phyloP scores from a whole-genome alignment of 1,140 invertebrate species.

The Melipona quadrifasciata region DNA sequence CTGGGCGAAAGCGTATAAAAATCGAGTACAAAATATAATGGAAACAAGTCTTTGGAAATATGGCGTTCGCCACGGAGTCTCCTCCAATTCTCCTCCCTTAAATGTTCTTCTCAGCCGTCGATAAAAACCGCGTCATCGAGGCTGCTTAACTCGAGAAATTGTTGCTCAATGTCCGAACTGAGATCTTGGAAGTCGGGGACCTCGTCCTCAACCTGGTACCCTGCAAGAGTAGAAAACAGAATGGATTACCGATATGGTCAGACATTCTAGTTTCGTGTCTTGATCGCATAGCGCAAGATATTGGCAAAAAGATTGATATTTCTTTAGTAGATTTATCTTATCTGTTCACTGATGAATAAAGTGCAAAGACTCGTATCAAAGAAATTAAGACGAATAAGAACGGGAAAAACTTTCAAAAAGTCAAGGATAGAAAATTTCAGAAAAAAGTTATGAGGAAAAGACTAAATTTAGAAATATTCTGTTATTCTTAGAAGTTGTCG shows the following conservation, averaged over 20 bases:
- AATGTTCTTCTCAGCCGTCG: slow-evolving; percentile 61
- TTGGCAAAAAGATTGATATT: no score
- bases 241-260: background rate
- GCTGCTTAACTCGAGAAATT: slow-evolving; percentile 78
- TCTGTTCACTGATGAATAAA: no score
- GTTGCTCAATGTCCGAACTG: slow-evolving; percentile 78
- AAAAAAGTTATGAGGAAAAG: no score
- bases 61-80: background rate
- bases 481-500: no score
- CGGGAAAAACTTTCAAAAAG: no score
- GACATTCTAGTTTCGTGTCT: no score
- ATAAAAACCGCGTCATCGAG: slow-evolving; percentile 78
- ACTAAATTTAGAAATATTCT: no score
- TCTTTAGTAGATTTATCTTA: no score
- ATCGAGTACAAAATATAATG: slow-evolving; percentile 52
- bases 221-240: slow-evolving; percentile 60
- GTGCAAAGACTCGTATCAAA: no score
- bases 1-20: slow-evolving; percentile 19
- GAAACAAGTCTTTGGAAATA: slow-evolving; percentile 56
- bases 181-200: slow-evolving; percentile 77
- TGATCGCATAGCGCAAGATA: no score
- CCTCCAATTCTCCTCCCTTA: background rate
- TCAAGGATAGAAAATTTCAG: no score
- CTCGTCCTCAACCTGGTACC: slow-evolving; percentile 70
- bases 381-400: no score